Evolutionary conservation across 2,888 invertebrate genomes (phyloP).

Genomic region (Xiphydria camelus): DNA sequence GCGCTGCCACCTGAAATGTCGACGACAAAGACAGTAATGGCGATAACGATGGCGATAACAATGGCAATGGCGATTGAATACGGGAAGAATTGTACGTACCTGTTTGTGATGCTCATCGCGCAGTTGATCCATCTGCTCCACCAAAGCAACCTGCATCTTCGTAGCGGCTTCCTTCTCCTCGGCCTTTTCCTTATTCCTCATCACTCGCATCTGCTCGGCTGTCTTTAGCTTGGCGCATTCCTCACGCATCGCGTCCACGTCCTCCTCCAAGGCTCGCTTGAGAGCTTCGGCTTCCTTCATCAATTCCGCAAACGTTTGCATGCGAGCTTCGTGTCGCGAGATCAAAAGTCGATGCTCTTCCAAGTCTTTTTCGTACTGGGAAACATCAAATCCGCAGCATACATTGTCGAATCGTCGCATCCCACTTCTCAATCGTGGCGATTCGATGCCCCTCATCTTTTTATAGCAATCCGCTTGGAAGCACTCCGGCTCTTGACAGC

Average conservation of each 20-base stretch:
- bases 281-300: slow-evolving; percentile 94
- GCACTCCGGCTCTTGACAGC: slow-evolving; percentile 85
- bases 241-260: slow-evolving; percentile 88
- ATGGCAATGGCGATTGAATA: too few species aligned
- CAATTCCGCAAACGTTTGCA: slow-evolving; percentile 91
- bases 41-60: too few species aligned
- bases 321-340: slow-evolving; percentile 95
- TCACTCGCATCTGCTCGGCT: slow-evolving; percentile 72
- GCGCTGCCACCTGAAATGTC: slow-evolving; percentile 67
- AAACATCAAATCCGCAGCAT: slow-evolving; percentile 65
- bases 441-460: slow-evolving; percentile 65
- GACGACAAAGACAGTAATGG: too few species aligned
- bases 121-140: slow-evolving; percentile 93
- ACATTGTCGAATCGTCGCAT: too few species aligned
- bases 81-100: too few species aligned
- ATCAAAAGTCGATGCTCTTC: slow-evolving; percentile 89
- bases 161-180: slow-evolving; percentile 90
- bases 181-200: slow-evolving; percentile 70
- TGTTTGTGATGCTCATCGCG: slow-evolving; percentile 93
- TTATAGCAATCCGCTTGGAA: slow-evolving; percentile 88
- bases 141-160: slow-evolving; percentile 84
- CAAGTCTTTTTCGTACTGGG: slow-evolving; percentile 88
- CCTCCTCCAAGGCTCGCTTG: slow-evolving; percentile 91
- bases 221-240: slow-evolving; percentile 88
- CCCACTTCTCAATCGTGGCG: too few species aligned